Evolutionary conservation across 2,113 vertebrate species (phyloP), one percentile per base, ranked within the genome.

Genomic region (Terrapene triunguis): DNA sequence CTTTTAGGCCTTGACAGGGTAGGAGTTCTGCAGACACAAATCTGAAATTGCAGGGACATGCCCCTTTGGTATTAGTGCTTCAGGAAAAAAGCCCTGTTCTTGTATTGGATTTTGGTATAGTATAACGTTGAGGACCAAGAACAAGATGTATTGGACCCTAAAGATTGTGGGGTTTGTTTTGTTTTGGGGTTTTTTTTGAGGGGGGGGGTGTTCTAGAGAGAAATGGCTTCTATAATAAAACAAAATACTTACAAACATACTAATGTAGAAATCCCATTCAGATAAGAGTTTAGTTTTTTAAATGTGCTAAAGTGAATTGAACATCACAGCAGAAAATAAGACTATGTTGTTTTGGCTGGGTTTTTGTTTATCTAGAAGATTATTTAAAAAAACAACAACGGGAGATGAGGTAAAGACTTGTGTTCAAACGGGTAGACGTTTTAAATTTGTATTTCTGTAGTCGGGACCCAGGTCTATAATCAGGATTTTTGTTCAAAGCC

Each of bases 401-500:
- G 42, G 86, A 80, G 51, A 16, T 5, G 17, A 27, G 47, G 13
- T 80, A 50, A 62, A 76, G 32, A 10, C 62, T 29, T 16, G 27
- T 51, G 19, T 89, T 89, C 51, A 44, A 22, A 47, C 10, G 6
- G 25, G 25, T 24, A 3, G 35, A 4, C 6, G 14, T 53, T 94
- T 79, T 32, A 50, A 6, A 80, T 83, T 38, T n/a, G n/a, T 72
- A 72, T 72, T 72, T 72, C 17, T 72, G 84, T 24, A 10, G 0
- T 48, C 2, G 16, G 19, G 76, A 81, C 27, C n/a, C 25, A 76
- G 78, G 42, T 82, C 72, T 25, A 44, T 48, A 25, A 12, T 0
- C 51, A 89, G 84, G 72, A 13, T 38, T 22, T 22, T 51, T 10
- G 82, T 44, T 89, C 0, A 0, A 38, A 10, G 62, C 62, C 3